Percentiles rank a stretch among this genome's conserved stretches.
Evolutionary conservation across 2,797 vertebrate species (phyloP).

Genomic region (Hoplostethus mediterraneus): DNA sequence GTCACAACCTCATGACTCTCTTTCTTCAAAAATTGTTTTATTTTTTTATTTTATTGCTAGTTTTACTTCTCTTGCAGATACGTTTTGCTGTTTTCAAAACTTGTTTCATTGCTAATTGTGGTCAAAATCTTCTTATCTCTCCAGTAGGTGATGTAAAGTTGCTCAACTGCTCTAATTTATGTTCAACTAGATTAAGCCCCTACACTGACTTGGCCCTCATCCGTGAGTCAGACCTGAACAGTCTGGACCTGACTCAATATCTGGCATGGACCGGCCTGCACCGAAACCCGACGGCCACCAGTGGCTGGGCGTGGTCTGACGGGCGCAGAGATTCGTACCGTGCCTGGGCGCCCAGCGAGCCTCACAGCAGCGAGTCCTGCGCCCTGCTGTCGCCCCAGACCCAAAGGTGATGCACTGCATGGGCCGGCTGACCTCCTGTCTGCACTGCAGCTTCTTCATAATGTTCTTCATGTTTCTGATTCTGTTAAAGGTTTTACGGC

Average conservation of each 20-base stretch:
- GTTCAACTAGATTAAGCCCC: fast-evolving
- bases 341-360: fast-evolving
- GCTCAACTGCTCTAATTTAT: background rate
- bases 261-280: background rate
- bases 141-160: too few relatives aligned
- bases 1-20: too few relatives aligned
- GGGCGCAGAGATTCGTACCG: fast-evolving
- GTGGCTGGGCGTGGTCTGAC: background rate
- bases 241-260: fast-evolving
- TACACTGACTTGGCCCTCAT: conserved; percentile 35
- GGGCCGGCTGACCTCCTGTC: too few relatives aligned
- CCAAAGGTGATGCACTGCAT: too few relatives aligned
- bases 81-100: too few relatives aligned
- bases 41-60: too few relatives aligned
- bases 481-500: conserved; percentile 15
- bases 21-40: too few relatives aligned
- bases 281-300: fast-evolving
- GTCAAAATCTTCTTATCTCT: too few relatives aligned
- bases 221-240: background rate
- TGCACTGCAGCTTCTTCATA: background rate
- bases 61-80: too few relatives aligned
- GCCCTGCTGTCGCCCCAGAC: background rate
- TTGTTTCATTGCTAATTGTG: too few relatives aligned
- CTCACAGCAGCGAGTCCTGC: fast-evolving
- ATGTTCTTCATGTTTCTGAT: background rate